phyloP scores from a whole-genome alignment of 2,888 invertebrate species.

The Eupeodes latifasciatus region DNA sequence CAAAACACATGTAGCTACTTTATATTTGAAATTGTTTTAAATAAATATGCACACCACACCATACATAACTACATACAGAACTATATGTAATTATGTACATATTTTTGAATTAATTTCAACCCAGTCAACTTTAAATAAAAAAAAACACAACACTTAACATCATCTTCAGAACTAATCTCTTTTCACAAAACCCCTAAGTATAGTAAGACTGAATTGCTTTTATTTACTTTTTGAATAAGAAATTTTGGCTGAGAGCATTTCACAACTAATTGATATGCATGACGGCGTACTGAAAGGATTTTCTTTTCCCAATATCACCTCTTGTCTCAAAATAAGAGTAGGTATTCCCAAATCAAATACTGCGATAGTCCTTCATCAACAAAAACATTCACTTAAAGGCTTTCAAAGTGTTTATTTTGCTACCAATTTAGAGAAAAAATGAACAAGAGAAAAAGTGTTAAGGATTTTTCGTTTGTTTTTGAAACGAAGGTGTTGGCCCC shows the following conservation, averaged over 20 bases:
- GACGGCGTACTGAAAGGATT: constrained; percentile 64
- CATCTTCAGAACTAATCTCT: background rate
- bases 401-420: constrained; percentile 73
- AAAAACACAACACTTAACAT: background rate
- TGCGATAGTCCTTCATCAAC: constrained; percentile 65
- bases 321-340: constrained; percentile 37
- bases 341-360: constrained; percentile 73
- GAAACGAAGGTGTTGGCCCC: constrained; percentile 24
- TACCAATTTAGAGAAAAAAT: constrained; percentile 55
- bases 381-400: constrained; percentile 71
- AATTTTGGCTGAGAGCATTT: constrained; percentile 26
- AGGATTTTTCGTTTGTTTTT: constrained; percentile 23
- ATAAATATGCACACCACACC: too few species aligned
- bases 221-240: constrained; percentile 6
- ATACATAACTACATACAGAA: too few species aligned
- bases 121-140: background rate
- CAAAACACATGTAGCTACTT: too few species aligned
- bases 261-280: constrained; percentile 69
- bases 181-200: background rate
- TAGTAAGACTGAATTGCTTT: background rate
- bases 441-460: constrained; percentile 50
- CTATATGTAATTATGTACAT: too few species aligned
- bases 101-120: too few species aligned
- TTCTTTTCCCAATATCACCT: constrained; percentile 27
- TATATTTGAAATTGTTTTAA: too few species aligned